phyloP scores from a whole-genome alignment of 2,113 vertebrate genomes.

The Neopipo cinnamomea region DNA sequence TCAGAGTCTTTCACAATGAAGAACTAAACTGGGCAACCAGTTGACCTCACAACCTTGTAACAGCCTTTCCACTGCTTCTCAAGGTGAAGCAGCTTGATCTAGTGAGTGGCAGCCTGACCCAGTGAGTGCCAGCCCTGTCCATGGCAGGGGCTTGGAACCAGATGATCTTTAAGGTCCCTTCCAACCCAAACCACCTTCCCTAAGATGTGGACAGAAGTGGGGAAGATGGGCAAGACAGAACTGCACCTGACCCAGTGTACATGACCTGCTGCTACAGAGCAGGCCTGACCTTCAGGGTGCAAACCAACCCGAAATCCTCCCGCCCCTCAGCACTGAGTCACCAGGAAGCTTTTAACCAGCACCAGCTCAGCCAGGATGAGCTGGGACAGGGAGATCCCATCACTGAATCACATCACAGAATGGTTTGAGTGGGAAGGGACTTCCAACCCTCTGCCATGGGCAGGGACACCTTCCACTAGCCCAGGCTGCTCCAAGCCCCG shows the following conservation, averaged over 20 bases:
- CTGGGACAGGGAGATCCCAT: background rate
- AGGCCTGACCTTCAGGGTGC: background rate
- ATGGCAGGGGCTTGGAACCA: background rate
- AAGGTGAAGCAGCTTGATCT: background rate
- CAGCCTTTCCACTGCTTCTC: background rate
- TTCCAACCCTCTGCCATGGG: background rate
- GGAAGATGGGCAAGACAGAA: background rate
- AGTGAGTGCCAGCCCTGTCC: background rate
- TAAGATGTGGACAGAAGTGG: background rate
- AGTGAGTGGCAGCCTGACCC: background rate
- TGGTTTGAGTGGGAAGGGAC: background rate
- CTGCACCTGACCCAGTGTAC: background rate
- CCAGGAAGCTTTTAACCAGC: slow-evolving; percentile 18
- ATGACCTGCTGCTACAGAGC: background rate
- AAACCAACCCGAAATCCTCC: background rate
- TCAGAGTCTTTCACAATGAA: background rate
- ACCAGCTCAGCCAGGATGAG: background rate
- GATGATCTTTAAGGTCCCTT: background rate
- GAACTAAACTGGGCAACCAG: background rate
- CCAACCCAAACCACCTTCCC: background rate
- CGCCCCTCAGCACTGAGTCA: background rate
- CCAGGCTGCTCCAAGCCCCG: background rate
- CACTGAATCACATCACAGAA: background rate
- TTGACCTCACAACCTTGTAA: background rate
- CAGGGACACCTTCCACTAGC: background rate